Base-by-base conservation (phyloP, 2,113 vertebrate species). In the Brachirus orientalis region DNA sequence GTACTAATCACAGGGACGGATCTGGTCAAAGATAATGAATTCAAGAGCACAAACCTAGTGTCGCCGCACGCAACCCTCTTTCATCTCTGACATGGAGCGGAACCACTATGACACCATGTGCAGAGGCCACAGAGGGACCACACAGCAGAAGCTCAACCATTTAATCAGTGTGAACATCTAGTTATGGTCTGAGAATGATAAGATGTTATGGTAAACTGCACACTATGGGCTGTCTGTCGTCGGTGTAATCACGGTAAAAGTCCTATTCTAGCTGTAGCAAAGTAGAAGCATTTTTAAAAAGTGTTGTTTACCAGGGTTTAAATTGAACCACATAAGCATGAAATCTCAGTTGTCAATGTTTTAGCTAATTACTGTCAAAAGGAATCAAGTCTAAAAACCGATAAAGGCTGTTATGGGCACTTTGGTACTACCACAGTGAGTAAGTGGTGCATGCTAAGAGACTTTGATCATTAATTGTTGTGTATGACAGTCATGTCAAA, bases 11-110 rank as follows among this genome's bases (percentile, higher is more conserved):
- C 70, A 88, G 82, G 75, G 79, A 81, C 20, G 61, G 83, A 84
- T 87, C 60, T 79, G 82, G 69, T 90, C 80, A 57, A 68, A 81
- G 77, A 81, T 85, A 89, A 91, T 82, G 78, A 83, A 81, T 88
- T 86, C 82, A 89, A 88, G 80, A 85, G 70, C 68, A 80, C 69
- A 86, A 78, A 77, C 33, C 46, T 64, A 70, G 69, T 16, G 72
- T 79, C 57, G 59, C 84, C 69, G 45, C 85, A n/a, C 80, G 77
- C 70, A 82, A 16, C 50, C 69, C 70, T 53, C 63, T 86, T 77
- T 81, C 84, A 85, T 87, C 58, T 80, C 33, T 74, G 69, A 82
- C 83, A 83, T 63, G 70, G 73, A 84, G 78, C 60, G 60, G 63
- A 84, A 83, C 75, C 84, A 6, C 84, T 52, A 37, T 52, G 70